Evolutionary conservation across 2,888 invertebrate genomes (phyloP), one percentile per base, ranked within the genome.

Genomic region (Meganola albula): DNA sequence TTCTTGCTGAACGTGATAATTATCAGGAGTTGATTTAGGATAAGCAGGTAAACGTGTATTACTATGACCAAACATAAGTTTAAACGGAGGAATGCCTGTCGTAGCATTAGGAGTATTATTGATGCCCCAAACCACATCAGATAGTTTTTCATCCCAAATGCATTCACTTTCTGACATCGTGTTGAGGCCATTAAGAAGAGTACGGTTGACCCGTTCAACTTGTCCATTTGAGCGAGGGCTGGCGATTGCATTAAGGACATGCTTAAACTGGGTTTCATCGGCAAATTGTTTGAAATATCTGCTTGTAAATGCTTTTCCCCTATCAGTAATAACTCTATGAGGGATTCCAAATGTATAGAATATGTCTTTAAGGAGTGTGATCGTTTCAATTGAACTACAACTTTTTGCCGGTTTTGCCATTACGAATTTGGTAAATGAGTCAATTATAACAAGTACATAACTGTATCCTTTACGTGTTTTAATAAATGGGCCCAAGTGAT

Each of bases 401-500:
- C 18, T 34, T 25, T 31, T 35, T 2, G 21, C 31, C 1, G 49
- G 20, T 10, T 23, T 27, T 1, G 40, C 38, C 24, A 42, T 31
- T 1, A 48, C 40, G 37, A 46, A 48, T 26, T 48, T 50, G 4
- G 47, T 38, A 29, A 50, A 50, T 8, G 47, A 16, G 20, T 53
- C 49, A 10, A 44, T 48, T 4, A 40, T 13, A 0, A 47, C 47
- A 1, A 51, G 27, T 1, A 53, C 9, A 16, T 53, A 53, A 0
- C 11, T 3, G 24, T 49, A 36, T 1, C 48, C 42, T 8, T 29
- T 38, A 7, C 31, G 18, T 1, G 40, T 43, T 31, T 44, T 49
- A 3, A 26, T 11, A 25, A 55, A 55, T 1, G 49, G 52, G 1
- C 50, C 54, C 20, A 55, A 23, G 23, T 54, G 52, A 10, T 54